These are phyloP conservation scores for Centroberyx gerrardi DNA, from an alignment of 2,797 vertebrate species.

Conservation along the genomic window DNA sequence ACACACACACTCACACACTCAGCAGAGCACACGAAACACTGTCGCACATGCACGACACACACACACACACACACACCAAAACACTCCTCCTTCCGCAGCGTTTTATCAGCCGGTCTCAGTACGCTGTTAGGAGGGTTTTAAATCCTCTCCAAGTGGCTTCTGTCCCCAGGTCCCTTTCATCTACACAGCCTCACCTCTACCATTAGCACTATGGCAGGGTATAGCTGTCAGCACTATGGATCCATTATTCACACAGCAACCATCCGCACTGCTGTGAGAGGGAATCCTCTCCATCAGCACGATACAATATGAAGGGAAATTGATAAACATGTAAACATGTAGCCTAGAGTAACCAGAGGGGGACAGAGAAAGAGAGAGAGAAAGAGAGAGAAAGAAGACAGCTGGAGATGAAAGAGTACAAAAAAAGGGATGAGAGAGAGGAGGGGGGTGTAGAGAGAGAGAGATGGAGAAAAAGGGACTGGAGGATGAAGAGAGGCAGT, in stretches of 20 bases:
- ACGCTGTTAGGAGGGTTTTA: neutral
- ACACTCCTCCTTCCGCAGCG: neutral
- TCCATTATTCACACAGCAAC: neutral
- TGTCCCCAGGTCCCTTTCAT: neutral
- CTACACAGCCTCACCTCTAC: too few species aligned
- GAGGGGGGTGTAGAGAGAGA: neutral
- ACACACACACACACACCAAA: neutral
- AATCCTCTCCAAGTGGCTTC: neutral
- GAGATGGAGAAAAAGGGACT: neutral
- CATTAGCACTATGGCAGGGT: neutral
- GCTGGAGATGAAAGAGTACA: neutral
- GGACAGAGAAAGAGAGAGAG: neutral
- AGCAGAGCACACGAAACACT: too few species aligned
- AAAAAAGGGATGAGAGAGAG: neutral
- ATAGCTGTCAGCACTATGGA: neutral
- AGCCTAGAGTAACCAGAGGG: neutral
- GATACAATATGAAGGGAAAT: neutral
- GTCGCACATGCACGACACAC: too few species aligned
- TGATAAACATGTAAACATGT: neutral
- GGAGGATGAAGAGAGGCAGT: neutral
- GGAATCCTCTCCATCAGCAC: neutral
- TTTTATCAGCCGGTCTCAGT: neutral
- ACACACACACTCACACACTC: too few species aligned
- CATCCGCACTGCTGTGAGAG: neutral
- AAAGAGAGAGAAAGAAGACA: neutral